A percentile compares a stretch with the other conserved stretches of the same genome.
These are phyloP conservation scores for Oryzias sinensis DNA, from an alignment of 2,797 vertebrate species.

Conservation along the genomic window DNA sequence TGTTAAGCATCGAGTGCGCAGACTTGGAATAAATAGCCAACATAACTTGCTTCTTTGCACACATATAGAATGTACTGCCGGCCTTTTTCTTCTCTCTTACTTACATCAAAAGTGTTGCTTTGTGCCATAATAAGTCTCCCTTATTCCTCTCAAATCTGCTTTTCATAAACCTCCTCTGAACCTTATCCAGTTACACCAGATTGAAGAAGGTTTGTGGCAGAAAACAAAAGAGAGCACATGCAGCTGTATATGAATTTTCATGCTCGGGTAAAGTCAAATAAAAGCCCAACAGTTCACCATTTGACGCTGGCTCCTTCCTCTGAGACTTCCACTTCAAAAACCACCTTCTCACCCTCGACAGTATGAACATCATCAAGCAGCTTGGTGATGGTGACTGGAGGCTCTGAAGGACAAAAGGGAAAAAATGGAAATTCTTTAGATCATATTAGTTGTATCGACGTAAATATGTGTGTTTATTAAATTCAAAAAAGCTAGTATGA, in stretches of 20 bases:
- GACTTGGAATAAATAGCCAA: background rate
- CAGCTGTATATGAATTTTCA: background rate
- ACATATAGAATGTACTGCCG: background rate
- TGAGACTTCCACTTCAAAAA: conserved; percentile 88
- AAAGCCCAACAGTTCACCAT: conserved; percentile 74
- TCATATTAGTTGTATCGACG: too few species aligned
- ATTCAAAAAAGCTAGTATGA: background rate
- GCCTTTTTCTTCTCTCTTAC: background rate
- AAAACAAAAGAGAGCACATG: too few species aligned
- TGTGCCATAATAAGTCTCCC: background rate
- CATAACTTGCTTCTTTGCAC: conserved; percentile 1
- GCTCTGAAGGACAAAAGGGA: conserved; percentile 68
- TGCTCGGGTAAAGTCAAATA: background rate
- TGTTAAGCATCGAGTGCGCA: background rate
- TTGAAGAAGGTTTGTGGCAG: background rate
- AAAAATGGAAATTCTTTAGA: background rate
- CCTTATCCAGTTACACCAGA: too few species aligned
- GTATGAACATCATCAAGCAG: conserved; percentile 87
- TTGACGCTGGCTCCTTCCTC: conserved; percentile 89
- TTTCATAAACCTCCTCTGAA: background rate
- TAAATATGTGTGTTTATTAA: too few species aligned
- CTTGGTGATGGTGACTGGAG: conserved; percentile 82
- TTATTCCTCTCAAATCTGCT: background rate
- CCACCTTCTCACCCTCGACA: conserved; percentile 86
- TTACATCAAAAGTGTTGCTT: background rate